Evolutionary conservation across 1,140 invertebrate species (phyloP).

Genomic region (Ostrea denselamellosa): DNA sequence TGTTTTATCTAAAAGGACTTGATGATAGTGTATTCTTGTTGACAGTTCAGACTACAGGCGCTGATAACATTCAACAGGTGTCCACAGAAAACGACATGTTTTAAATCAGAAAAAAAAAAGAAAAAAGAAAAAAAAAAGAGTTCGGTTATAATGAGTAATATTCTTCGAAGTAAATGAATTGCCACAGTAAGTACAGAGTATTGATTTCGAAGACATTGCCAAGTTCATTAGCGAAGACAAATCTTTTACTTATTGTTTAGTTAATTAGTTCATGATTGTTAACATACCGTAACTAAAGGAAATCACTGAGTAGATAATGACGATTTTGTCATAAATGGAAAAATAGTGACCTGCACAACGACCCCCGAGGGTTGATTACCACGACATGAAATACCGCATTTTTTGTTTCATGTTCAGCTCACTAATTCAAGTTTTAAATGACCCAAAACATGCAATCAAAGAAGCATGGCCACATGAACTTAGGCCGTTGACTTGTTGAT

Average conservation of each 20-base stretch:
- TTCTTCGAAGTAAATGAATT: not conserved
- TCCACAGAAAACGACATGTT: not conserved
- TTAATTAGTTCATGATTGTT: slow-evolving; percentile 14
- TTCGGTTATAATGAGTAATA: not conserved
- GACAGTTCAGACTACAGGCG: not conserved
- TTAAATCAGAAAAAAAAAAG: not conserved
- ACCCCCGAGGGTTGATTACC: not conserved
- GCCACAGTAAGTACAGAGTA: not conserved
- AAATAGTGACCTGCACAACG: not conserved
- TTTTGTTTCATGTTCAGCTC: not conserved
- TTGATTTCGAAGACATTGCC: not conserved
- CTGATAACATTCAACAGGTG: not conserved
- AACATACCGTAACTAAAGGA: not conserved
- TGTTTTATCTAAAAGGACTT: no score
- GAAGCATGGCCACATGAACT: not conserved
- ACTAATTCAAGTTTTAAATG: not conserved
- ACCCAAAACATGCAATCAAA: not conserved
- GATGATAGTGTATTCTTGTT: not conserved
- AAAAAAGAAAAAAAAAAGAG: not conserved
- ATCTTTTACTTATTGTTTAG: not conserved
- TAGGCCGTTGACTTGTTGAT: slow-evolving; percentile 14
- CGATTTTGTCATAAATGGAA: not conserved
- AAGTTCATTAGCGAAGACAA: slow-evolving; percentile 26
- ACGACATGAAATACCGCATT: not conserved
- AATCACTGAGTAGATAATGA: not conserved